phyloP scores from a whole-genome alignment of 2,113 vertebrate species.

The Mastomys coucha region DNA sequence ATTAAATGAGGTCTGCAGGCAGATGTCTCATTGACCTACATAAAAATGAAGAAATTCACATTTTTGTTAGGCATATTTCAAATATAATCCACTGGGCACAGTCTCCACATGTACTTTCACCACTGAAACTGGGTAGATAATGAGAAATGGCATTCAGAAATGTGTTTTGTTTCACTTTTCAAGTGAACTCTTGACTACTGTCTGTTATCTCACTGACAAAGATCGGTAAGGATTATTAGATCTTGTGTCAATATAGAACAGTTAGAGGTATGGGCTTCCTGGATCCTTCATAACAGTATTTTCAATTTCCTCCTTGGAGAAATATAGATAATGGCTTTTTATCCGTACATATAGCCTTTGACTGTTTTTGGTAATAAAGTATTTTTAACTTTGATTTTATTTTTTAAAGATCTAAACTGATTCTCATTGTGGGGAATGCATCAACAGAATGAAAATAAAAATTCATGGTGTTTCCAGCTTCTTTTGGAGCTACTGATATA shows the following conservation, averaged over 20 bases:
- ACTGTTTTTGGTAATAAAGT: slow-evolving; percentile 31
- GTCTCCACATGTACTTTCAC: neutral
- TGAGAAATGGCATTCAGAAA: neutral
- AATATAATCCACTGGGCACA: neutral
- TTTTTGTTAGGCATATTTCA: neutral
- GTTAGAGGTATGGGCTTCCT: neutral
- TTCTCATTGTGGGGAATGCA: neutral
- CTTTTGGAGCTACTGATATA: slow-evolving; percentile 31
- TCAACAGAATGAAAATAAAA: slow-evolving; percentile 45
- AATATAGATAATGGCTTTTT: neutral
- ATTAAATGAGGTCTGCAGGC: neutral
- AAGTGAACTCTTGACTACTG: neutral
- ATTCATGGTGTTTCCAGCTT: neutral
- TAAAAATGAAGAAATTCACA: neutral
- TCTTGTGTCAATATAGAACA: slow-evolving; percentile 31
- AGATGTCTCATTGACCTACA: neutral
- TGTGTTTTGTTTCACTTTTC: slow-evolving; percentile 13
- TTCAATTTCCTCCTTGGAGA: neutral
- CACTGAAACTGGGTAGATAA: neutral
- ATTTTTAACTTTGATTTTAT: slow-evolving; percentile 37
- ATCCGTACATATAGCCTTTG: neutral
- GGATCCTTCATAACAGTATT: neutral
- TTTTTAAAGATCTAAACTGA: slow-evolving; percentile 40
- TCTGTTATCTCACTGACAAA: slow-evolving; percentile 49
- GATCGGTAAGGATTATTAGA: neutral